Evolutionary conservation across 2,888 invertebrate species (phyloP).

Genomic region (Pocota personata): DNA sequence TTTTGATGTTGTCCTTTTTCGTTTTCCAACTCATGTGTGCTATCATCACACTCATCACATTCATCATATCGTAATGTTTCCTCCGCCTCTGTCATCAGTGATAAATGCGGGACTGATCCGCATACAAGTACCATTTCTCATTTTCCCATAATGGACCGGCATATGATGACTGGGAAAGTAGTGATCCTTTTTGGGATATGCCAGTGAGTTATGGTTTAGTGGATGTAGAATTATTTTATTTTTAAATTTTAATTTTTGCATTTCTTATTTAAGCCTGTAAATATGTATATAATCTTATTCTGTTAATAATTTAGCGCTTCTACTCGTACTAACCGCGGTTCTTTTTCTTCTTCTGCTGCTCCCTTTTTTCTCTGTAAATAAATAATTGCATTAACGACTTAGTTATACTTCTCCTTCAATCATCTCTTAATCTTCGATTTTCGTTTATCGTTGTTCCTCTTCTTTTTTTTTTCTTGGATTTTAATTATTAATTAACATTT

Average conservation of each 20-base stretch:
- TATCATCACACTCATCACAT: conserved; percentile 51
- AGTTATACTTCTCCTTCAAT: conserved; percentile 66
- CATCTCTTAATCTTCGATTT: conserved; percentile 66
- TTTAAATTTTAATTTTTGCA: conserved; percentile 7
- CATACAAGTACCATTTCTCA: conserved; percentile 11
- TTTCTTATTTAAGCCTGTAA: conserved; percentile 6
- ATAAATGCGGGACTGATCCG: conserved; percentile 55
- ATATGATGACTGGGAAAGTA: conserved; percentile 3
- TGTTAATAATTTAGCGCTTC: conserved; percentile 55
- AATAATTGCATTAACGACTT: conserved; percentile 60
- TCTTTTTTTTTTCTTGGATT: conserved; percentile 36
- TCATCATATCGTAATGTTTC: conserved; percentile 55
- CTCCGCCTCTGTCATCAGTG: conserved; percentile 27
- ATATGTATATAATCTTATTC: conserved; percentile 30
- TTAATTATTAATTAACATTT: conserved; percentile 61
- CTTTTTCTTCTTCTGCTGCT: neutral
- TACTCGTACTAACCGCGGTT: conserved; percentile 28
- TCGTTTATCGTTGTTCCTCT: conserved; percentile 53
- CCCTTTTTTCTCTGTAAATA: neutral
- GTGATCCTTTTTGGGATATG: conserved; percentile 1
- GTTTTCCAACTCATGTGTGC: conserved; percentile 27
- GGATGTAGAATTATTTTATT: neutral
- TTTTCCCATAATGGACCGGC: conserved; percentile 33
- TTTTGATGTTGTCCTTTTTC: conserved; percentile 43
- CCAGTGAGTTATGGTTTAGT: conserved; percentile 15